Evolutionary conservation across 2,888 invertebrate genomes (phyloP), one percentile per base, ranked within the genome.

Genomic region (Margaritifera margaritifera): DNA sequence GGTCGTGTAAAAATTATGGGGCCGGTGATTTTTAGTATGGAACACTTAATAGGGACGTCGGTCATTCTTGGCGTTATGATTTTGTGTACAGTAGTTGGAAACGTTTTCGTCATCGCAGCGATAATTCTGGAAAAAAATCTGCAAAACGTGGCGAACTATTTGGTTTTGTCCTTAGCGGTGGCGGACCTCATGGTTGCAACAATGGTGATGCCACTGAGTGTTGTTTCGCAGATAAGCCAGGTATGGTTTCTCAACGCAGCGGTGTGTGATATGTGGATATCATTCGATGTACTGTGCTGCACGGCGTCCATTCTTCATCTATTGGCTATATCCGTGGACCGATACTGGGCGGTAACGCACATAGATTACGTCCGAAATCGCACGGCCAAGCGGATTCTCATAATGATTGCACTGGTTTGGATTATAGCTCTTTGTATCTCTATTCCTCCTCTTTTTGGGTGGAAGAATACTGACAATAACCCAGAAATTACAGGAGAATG

Each of bases 341-440:
- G 97, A 70, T 99, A 97, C 91, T 99, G 98, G 98, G 98, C 98
- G 71, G 97, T 99, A 85, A 99, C 99, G 71, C 94, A 96, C 90
- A 95, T 98, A 77, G 97, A 98, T 92, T 99, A 99, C 91, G 96
- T 97, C 87, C 95, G 97, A 91, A 94, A 95, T 75, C 92, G 98
- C 80, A 97, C 96, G 88, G 94, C 95, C 82, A 93, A 82, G 60
- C 81, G 86, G n/a, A 90, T 98, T 88, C 94, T 95, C 83, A 92
- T 94, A 73, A 96, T 98, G 95, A 97, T 98, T 81, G 93, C 94
- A 78, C 91, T 95, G 66, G 95, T 98, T 56, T 99, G 99, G 99
- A 93, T 93, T 64, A 94, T 97, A 62, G 95, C 98, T 0, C 92
- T 98, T 70, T 93, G 96, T 75, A 96, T 99, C 68, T 97, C 97